These are phyloP conservation scores for Cotesia vestalis DNA, from an alignment of 1,140 invertebrate genomes.

Conservation along the genomic window DNA sequence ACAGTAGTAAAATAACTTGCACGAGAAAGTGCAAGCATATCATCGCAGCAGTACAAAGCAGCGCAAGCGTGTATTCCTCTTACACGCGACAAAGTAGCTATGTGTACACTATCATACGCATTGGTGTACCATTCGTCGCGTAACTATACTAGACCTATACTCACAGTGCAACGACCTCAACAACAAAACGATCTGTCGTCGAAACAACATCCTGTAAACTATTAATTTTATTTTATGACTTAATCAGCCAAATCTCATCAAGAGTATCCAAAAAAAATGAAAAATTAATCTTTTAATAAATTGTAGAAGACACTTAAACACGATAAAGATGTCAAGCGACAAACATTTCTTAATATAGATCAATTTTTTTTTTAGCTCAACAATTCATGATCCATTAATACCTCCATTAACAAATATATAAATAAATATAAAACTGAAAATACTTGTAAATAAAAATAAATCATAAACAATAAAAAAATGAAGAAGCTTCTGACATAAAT, in stretches of 20 bases:
- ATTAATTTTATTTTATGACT: conserved; percentile 15
- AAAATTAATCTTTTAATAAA: neutral
- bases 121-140: conserved; percentile 44
- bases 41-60: neutral
- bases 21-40: conserved; percentile 31
- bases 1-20: neutral
- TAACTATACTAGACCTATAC: conserved; percentile 31
- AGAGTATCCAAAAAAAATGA: too few species aligned
- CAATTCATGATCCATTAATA: too few species aligned
- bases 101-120: conserved; percentile 36
- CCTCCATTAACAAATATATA: too few species aligned
- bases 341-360: too few species aligned
- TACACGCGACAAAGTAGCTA: conserved; percentile 38
- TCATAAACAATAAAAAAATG: too few species aligned
- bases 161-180: conserved; percentile 41
- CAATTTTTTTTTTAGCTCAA: too few species aligned
- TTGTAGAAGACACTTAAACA: too few species aligned
- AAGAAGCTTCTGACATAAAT: neutral
- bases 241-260: neutral
- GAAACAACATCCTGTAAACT: conserved; percentile 6
- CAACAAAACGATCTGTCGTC: conserved; percentile 20
- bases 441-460: too few species aligned
- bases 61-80: conserved; percentile 31
- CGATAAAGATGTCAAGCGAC: too few species aligned
- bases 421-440: too few species aligned